Percentiles rank a stretch among this genome's conserved stretches.
Conservation (phyloP, 2,797 vertebrate genomes). For the Melanotaenia boesemani region DNA sequence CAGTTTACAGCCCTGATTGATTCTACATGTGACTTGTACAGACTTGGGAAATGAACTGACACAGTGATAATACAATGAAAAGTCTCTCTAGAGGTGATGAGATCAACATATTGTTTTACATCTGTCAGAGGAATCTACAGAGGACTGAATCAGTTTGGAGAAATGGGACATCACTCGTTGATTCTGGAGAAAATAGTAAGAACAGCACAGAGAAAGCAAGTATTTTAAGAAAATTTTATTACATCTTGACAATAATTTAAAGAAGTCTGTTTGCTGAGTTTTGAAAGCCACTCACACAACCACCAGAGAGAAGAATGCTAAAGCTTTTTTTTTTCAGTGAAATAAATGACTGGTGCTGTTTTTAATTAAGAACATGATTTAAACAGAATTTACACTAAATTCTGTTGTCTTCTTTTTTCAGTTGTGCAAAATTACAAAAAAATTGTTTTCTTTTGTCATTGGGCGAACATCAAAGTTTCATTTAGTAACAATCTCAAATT, state of each 20-base stretch:
- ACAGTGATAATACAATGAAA: constrained; percentile 14
- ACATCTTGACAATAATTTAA: constrained; percentile 85
- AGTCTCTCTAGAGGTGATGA: constrained; percentile 23
- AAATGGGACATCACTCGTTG: neutral
- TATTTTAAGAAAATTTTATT: constrained; percentile 63
- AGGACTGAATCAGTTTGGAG: neutral
- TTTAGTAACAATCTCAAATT: constrained; percentile 25
- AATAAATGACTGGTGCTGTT: constrained; percentile 44
- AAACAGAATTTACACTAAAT: constrained; percentile 61
- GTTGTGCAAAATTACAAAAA: constrained; percentile 69
- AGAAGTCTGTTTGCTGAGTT: constrained; percentile 65
- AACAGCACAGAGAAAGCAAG: neutral
- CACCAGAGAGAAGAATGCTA: constrained; percentile 50
- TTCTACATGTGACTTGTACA: constrained; percentile 52
- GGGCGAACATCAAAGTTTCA: constrained; percentile 30
- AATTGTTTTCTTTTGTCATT: constrained; percentile 23
- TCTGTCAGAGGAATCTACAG: constrained; percentile 12
- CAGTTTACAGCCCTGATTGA: constrained; percentile 19
- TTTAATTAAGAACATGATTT: constrained; percentile 47
- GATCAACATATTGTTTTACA: constrained; percentile 28
- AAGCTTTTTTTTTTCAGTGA: constrained; percentile 49
- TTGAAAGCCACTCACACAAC: constrained; percentile 72
- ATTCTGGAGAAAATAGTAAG: neutral
- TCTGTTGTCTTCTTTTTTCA: constrained; percentile 39
- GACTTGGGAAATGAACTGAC: constrained; percentile 24